A percentile compares a stretch with the other conserved stretches of the same genome.
These are phyloP conservation scores for Micromussa lordhowensis DNA, from an alignment of 92 coral and sea anemone species.

Conservation along the genomic window DNA sequence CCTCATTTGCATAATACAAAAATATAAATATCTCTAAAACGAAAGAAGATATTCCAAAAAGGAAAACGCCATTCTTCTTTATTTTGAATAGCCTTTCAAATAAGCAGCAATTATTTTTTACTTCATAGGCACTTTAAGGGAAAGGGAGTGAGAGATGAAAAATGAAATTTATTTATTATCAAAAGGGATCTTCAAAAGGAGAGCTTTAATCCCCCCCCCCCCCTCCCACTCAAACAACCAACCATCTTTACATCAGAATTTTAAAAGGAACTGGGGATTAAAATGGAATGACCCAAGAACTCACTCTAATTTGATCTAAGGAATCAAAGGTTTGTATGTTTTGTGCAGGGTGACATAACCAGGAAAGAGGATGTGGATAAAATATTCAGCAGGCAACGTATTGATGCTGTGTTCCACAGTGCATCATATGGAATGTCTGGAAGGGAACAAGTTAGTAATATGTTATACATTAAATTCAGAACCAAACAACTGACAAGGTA, in stretches of 20 bases:
- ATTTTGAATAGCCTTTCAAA: too few species aligned
- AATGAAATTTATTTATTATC: too few species aligned
- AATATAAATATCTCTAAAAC: too few species aligned
- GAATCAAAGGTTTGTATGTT: not conserved
- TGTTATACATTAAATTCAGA: not conserved
- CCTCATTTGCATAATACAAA: too few species aligned
- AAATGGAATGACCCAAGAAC: not conserved
- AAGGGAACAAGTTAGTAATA: slow-evolving; percentile 74
- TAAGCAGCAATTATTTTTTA: too few species aligned
- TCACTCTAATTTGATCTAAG: not conserved
- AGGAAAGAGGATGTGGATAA: slow-evolving; percentile 37
- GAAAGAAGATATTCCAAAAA: too few species aligned
- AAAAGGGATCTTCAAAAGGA: not conserved
- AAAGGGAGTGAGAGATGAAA: too few species aligned
- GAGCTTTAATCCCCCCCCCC: not conserved
- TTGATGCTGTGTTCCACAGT: slow-evolving; percentile 74
- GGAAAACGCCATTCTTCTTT: too few species aligned
- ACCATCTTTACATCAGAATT: not conserved
- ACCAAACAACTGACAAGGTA: not conserved
- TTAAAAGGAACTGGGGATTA: not conserved
- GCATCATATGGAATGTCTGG: slow-evolving; percentile 97
- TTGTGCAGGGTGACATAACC: slow-evolving; percentile 62
- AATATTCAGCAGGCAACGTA: slow-evolving; percentile 24
- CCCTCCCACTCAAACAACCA: not conserved
- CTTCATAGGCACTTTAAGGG: too few species aligned